Conservation (phyloP, 2,888 invertebrate species). For the Lypha dubia region DNA sequence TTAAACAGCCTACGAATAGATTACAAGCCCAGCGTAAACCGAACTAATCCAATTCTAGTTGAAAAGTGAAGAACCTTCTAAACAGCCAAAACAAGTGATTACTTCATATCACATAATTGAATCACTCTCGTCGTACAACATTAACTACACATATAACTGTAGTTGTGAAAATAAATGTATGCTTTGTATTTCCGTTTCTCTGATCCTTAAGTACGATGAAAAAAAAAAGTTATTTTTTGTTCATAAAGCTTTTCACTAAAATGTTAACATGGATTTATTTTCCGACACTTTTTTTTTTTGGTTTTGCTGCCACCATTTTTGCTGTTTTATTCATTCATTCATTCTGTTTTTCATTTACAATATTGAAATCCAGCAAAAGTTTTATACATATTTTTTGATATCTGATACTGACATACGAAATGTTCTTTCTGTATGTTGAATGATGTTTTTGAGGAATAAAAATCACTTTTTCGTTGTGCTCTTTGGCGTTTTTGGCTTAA, state of each 20-base stretch:
- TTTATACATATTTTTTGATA: constrained; percentile 71
- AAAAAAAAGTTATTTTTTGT: constrained; percentile 17
- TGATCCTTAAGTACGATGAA: constrained; percentile 17
- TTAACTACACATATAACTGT: not conserved
- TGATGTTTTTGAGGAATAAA: constrained; percentile 62
- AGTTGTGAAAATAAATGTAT: not conserved
- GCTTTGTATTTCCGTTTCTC: constrained; percentile 20
- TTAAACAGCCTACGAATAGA: too few relatives aligned
- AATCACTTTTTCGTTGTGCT: constrained; percentile 73
- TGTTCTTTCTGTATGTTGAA: constrained; percentile 46
- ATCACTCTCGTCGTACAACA: not conserved
- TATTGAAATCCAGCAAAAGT: constrained; percentile 52
- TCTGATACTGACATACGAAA: constrained; percentile 72
- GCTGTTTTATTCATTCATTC: constrained; percentile 38
- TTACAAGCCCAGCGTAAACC: too few relatives aligned
- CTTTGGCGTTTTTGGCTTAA: constrained; percentile 72
- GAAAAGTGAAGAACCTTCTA: too few relatives aligned
- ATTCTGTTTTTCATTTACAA: constrained; percentile 54
- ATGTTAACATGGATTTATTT: constrained; percentile 72
- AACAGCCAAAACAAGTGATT: too few relatives aligned
- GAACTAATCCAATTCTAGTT: too few relatives aligned
- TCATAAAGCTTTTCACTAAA: constrained; percentile 69
- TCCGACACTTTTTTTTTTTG: constrained; percentile 67
- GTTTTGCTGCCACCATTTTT: constrained; percentile 3
- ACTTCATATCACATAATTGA: too few relatives aligned